phyloP scores from a whole-genome alignment of 2,888 invertebrate species.

The Lithophane semibrunnea region DNA sequence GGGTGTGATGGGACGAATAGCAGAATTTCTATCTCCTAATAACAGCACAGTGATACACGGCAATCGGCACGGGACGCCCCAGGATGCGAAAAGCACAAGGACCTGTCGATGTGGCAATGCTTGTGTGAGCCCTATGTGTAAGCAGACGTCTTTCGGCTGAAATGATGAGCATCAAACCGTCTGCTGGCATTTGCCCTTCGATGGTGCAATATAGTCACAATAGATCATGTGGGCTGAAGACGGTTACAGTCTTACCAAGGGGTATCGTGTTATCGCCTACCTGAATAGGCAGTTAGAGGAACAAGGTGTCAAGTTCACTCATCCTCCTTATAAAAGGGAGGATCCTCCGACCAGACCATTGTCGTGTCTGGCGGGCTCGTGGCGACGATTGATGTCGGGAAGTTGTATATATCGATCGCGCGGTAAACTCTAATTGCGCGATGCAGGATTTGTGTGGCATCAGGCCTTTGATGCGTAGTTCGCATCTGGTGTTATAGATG shows the following conservation, averaged over 20 bases:
- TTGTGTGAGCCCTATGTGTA: neutral
- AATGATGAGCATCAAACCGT: neutral
- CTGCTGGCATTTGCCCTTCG: neutral
- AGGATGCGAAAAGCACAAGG: neutral
- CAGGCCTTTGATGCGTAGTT: too few species aligned
- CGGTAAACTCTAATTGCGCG: too few species aligned
- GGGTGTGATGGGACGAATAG: neutral
- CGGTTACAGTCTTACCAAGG: neutral
- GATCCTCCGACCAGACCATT: too few species aligned
- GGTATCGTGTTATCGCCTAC: too few species aligned
- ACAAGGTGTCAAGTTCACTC: too few species aligned
- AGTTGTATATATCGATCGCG: too few species aligned
- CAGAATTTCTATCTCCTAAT: neutral
- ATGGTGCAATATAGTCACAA: neutral
- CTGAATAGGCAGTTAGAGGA: too few species aligned
- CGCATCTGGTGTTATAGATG: too few species aligned
- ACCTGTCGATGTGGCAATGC: neutral
- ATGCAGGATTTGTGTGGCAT: too few species aligned
- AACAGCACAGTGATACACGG: neutral
- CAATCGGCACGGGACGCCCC: neutral
- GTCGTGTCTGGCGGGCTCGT: too few species aligned
- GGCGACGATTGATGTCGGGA: too few species aligned
- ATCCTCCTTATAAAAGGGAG: too few species aligned
- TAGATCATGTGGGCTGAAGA: neutral
- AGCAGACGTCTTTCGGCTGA: neutral